Evolutionary conservation across 2,888 invertebrate genomes (phyloP), one percentile per base, ranked within the genome.

Genomic region (Branchipolynoe longqiensis): DNA sequence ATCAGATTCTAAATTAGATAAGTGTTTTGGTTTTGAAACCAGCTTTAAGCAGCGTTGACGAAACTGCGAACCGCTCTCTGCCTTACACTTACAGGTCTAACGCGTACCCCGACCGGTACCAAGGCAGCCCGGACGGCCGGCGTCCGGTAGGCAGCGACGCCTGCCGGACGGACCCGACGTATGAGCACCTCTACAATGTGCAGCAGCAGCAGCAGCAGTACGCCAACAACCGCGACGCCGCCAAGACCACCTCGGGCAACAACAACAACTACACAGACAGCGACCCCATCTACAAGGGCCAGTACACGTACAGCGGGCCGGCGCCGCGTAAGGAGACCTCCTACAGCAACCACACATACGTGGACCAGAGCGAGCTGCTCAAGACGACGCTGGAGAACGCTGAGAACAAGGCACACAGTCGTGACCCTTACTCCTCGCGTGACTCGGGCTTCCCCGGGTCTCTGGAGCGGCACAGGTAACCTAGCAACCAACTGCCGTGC

Each of bases 261-360:
- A 25, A 54, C 22, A 22, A 82, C 33, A 28, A 82, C n/a, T 58
- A 58, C 64, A n/a, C 38, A n/a, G 62, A 40, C 6, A 62, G 40
- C 1, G 62, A 40, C 62, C 83, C 58, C 82, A 82, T 54, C 58
- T 82, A 82, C 58, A 33, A 33, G n/a, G 58, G 58, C 38, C 56
- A 58, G 18, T 54, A 82, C 58, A 28, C 58, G 8, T 56, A 82
- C 28, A 58, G 58, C 33, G 58, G 38, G 18, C 48, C n/a, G 36
- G 58, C 56, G n/a, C 38, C 8, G 2, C 31, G 18, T 8, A 0
- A 25, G 33, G 31, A 36, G 33, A 6, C 8, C 2, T 58, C 91
- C 25, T 92, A 90, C 87, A 89, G 89, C 83, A 92, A 93, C 89
- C 90, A 91, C 85, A 90, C 91, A 69, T 92, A 93, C 87, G 92